Base-by-base conservation (phyloP, 2,113 vertebrate genomes). In the Melanerpes formicivorus region DNA sequence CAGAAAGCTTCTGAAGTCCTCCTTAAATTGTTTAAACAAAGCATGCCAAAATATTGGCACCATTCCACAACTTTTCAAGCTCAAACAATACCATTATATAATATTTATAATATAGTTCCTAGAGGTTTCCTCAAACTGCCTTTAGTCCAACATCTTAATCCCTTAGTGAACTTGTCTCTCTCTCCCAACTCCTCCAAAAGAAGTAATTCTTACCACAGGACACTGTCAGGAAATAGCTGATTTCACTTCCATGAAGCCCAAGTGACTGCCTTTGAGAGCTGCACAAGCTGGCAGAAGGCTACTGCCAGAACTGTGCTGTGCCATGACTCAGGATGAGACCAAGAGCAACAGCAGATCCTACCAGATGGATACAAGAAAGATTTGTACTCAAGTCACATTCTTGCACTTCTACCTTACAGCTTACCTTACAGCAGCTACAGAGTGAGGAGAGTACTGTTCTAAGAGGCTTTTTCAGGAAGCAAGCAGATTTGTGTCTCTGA, bases 231-330 rank as follows among this genome's bases (percentile, higher is more conserved):
- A 76, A 93, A 85, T 48, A 80, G 13, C 54, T 0, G 0, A 29
- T 78, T 83, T 71, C 58, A 65, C 72, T 75, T 76, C 84, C 79
- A 64, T 29, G 69, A 72, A 80, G 30, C 25, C 44, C 72, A 55
- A 72, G 26, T 29, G 76, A 71, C 15, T 7, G 29, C 54, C 72
- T 75, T 18, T 6, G 6, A 55, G 71, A 86, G 74, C 87, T 22
- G 65, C 94, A 56, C 40, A 44, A 62, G 93, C 91, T 89, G 84
- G 76, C 92, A 88, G 55, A 81, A 56, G 82, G 46, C 26, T 19
- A 25, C 32, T 67, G 91, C 64, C 80, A 84, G 84, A 48, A 30
- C 26, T 3, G n/a, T 11, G 67, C 86, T 30, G 65, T 63, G 89
- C 4, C 89, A 54, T 80, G 76, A 93, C 93, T 95, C 92, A 83